Evolutionary conservation across 2,888 invertebrate genomes (phyloP), one percentile per base, ranked within the genome.

Genomic region (Noctua janthe): DNA sequence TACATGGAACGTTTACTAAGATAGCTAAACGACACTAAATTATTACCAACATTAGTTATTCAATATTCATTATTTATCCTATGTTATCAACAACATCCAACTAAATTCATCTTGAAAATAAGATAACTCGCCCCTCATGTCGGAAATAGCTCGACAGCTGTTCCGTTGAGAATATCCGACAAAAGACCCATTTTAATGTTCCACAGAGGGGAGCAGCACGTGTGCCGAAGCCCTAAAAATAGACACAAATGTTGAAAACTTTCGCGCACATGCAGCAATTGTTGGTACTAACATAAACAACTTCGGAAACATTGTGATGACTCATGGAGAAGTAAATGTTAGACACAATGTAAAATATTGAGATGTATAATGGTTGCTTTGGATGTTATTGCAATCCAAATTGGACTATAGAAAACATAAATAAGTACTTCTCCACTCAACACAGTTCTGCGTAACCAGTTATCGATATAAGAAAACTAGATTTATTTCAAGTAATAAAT

Each of bases 81-180:
- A 83, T 71, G 82, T 86, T 87, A 87, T 82, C 82, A 83, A 87
- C 82, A 83, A 86, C 82, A 83, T 77, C 87, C 88, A 87, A 77
- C 76, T 83, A 87, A 91, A 91, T 89, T 90, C 90, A 90, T 90
- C 90, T 91, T 89, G 89, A 74, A 89, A 90, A 88, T 87, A 92
- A 94, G 91, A 91, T 92, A 92, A 93, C 93, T 93, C 59, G 59
- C 94, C 94, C 94, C 92, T 92, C 92, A 91, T 91, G 92, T 94
- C 95, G 92, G 94, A 96, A 96, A 96, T 96, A 96, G 94, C 94
- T 91, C 91, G 95, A 95, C 96, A 97, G 96, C 96, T 96, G 96
- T 94, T 94, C 91, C 91, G 90, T 89, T 88, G 90, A 90, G 93
- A 93, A 94, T 94, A 94, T 93, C 93, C 94, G 92, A 89, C 90